phyloP scores from a whole-genome alignment of 2,113 vertebrate species.

The Catagonus wagneri region DNA sequence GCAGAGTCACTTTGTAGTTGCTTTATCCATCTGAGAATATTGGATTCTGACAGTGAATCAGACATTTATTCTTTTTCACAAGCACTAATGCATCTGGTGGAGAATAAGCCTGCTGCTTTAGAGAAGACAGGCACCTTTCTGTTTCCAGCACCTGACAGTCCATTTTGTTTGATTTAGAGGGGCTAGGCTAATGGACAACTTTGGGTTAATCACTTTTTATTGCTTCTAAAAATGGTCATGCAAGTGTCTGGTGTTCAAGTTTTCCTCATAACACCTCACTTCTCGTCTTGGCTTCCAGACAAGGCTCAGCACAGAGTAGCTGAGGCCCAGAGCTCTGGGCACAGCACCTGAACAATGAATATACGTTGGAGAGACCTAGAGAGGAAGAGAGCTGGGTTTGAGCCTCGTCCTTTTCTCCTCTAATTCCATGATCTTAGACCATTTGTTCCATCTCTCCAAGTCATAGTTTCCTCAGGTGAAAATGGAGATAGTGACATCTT shows the following conservation, averaged over 20 bases:
- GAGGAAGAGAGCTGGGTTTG: not conserved
- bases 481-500: not conserved
- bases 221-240: not conserved
- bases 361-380: not conserved
- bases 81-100: not conserved
- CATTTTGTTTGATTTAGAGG: not conserved
- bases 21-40: not conserved
- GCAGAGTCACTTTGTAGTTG: not conserved
- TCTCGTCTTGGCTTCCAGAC: rapidly evolving
- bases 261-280: not conserved
- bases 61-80: slow-evolving; percentile 1
- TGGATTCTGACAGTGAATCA: not conserved
- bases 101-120: not conserved
- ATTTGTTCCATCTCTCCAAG: not conserved
- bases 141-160: not conserved
- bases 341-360: rapidly evolving
- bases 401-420: not conserved
- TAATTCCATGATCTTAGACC: not conserved
- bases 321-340: not conserved
- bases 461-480: not conserved
- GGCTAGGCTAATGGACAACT: not conserved
- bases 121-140: not conserved
- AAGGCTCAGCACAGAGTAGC: not conserved
- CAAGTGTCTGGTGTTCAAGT: not conserved
- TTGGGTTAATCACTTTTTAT: not conserved